Conservation (phyloP, 2,888 invertebrate genomes). For the Heteropelma amictum region DNA sequence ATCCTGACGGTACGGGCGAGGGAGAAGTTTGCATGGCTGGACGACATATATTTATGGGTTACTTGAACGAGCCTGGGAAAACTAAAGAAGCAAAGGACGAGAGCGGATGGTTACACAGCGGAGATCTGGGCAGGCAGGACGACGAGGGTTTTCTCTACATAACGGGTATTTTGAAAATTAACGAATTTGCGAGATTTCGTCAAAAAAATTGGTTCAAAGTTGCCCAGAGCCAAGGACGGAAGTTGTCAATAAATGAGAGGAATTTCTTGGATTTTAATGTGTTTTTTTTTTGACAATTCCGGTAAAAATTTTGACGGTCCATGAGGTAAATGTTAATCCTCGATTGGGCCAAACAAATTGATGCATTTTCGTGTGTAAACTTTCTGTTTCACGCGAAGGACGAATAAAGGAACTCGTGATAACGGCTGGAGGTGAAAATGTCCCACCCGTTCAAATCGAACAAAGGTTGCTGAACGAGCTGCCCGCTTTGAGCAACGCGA, state of each 20-base stretch:
- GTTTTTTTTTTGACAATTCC: too few relatives aligned
- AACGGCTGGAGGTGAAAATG: slow-evolving; percentile 96
- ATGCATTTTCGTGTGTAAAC: background rate
- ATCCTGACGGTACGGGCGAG: slow-evolving; percentile 84
- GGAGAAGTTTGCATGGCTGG: slow-evolving; percentile 91
- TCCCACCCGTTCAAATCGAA: slow-evolving; percentile 93
- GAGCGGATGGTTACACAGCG: slow-evolving; percentile 93
- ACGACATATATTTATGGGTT: slow-evolving; percentile 95
- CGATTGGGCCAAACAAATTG: background rate
- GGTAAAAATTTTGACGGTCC: too few relatives aligned
- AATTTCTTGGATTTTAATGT: too few relatives aligned
- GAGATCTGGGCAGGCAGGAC: slow-evolving; percentile 91
- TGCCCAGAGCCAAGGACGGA: too few relatives aligned
- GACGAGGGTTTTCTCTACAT: slow-evolving; percentile 86
- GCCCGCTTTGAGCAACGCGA: slow-evolving; percentile 88
- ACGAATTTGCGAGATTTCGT: background rate
- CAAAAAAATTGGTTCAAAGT: background rate
- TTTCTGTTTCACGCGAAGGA: slow-evolving; percentile 63
- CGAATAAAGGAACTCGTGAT: slow-evolving; percentile 87
- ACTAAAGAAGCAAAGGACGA: slow-evolving; percentile 87
- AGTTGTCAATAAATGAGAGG: too few relatives aligned
- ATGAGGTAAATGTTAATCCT: too few relatives aligned
- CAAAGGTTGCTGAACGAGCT: slow-evolving; percentile 87
- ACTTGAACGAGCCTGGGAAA: slow-evolving; percentile 87
- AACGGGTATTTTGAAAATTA: slow-evolving; percentile 80